phyloP scores from a whole-genome alignment of 2,888 invertebrate genomes.

The Eubasilissa splendida region DNA sequence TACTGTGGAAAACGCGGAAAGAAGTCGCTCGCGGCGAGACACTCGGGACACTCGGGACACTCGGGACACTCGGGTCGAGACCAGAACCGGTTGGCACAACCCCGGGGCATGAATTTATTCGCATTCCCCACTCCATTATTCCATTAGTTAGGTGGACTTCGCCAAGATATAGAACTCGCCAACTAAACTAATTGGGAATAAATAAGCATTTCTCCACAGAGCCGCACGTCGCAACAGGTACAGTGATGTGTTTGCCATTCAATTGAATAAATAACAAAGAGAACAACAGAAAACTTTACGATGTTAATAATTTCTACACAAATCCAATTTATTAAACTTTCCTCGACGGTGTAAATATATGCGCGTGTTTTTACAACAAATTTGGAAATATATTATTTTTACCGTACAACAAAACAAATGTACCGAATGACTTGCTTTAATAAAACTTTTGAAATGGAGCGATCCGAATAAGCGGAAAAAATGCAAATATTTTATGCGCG shows the following conservation, averaged over 20 bases:
- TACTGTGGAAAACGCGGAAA: constrained; percentile 18
- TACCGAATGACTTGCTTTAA: no score
- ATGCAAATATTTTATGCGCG: no score
- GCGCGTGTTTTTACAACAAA: no score
- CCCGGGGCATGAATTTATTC: constrained; percentile 42
- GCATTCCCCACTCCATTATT: constrained; percentile 39
- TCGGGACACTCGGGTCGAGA: not conserved
- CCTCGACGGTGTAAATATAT: no score
- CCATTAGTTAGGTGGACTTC: constrained; percentile 33
- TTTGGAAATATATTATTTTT: no score
- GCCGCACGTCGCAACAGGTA: constrained; percentile 36
- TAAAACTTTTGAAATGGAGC: no score
- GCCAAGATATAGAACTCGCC: constrained; percentile 18
- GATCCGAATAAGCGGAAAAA: no score
- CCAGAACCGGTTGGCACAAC: constrained; percentile 19
- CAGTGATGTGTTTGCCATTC: constrained; percentile 1
- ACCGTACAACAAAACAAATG: no score
- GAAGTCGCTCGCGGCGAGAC: constrained; percentile 4
- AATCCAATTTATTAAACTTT: no score
- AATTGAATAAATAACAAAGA: not conserved
- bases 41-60: not conserved
- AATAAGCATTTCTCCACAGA: constrained; percentile 30
- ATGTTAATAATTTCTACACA: not conserved
- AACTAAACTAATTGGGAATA: constrained; percentile 46
- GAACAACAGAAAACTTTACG: not conserved